Evolutionary conservation across 2,113 vertebrate genomes (phyloP).

Genomic region (Melanocharis versteri): DNA sequence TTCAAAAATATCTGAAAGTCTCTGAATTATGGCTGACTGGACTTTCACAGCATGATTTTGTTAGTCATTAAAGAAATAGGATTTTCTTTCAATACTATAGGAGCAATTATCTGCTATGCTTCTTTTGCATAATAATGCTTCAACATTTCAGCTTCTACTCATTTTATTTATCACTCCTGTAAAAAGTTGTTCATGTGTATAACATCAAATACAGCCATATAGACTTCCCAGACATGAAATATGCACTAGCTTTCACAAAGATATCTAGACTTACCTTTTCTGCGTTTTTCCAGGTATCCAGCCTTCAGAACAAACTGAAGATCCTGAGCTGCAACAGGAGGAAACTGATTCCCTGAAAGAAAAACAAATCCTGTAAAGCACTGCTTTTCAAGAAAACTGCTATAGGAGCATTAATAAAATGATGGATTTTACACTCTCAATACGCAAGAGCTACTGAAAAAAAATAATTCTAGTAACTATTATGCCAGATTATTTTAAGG

Average conservation of each 20-base stretch:
- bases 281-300: conserved; percentile 94
- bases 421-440: not conserved
- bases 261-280: conserved; percentile 79
- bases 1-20: conserved; percentile 20
- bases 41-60: not conserved
- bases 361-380: not conserved
- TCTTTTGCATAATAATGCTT: not conserved
- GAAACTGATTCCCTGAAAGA: conserved; percentile 82
- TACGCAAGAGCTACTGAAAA: not conserved
- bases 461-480: not conserved
- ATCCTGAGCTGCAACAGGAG: conserved; percentile 88
- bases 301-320: conserved; percentile 85
- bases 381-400: not conserved
- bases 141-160: not conserved
- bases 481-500: not conserved
- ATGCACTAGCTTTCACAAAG: not conserved
- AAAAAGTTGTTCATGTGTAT: not conserved
- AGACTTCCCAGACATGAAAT: not conserved
- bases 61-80: not conserved
- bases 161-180: not conserved
- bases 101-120: not conserved
- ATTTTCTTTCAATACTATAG: not conserved
- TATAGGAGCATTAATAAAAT: not conserved
- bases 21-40: not conserved
- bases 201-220: not conserved